Evolutionary conservation across 2,797 vertebrate species (phyloP), one percentile per base, ranked within the genome.

Genomic region (Manis pentadactyla): DNA sequence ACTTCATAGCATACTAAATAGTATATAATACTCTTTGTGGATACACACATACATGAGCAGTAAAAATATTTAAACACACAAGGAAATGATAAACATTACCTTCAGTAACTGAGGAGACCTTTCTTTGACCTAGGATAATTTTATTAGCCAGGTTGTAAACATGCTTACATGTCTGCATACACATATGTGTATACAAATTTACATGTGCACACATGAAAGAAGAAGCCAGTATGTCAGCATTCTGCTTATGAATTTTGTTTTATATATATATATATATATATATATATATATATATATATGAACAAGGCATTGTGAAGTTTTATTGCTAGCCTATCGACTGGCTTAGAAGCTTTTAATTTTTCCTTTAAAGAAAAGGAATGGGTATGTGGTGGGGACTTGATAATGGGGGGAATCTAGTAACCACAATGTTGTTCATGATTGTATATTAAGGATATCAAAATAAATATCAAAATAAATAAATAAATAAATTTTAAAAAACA

Each of bases 271-370:
- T 84, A 89, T 82, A 64, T 27, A 95, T 84, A 89, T 82, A n/a
- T n/a, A n/a, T 27, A 95, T 84, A 90, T 21, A 64, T 27, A 95
- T 84, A 90, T 21, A 64, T 27, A 95, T 84, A 89, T 82, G 82
- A 96, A 68, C 71, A 87, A 97, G 46, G 0, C 0, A 34, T 93
- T 93, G 88, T 96, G 57, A 90, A 79, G 69, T 98, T 97, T 95
- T 86, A 86, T 96, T 95, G 87, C 27, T 90, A 94, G 79, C 94
- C 89, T 96, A 93, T 57, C 98, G 93, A 85, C 96, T 90, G 94
- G 89, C 95, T 98, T 98, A 97, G 73, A 90, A 92, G n/a, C 87
- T 71, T 83, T 93, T 97, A 83, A 87, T 90, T 97, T 98, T 97
- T 96, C 98, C 98, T 97, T 97, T 98, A 88, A 39, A 83, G 29